Evolutionary conservation across 2,797 vertebrate species (phyloP), one percentile per base, ranked within the genome.

Genomic region (Pipistrellus pipistrellus): DNA sequence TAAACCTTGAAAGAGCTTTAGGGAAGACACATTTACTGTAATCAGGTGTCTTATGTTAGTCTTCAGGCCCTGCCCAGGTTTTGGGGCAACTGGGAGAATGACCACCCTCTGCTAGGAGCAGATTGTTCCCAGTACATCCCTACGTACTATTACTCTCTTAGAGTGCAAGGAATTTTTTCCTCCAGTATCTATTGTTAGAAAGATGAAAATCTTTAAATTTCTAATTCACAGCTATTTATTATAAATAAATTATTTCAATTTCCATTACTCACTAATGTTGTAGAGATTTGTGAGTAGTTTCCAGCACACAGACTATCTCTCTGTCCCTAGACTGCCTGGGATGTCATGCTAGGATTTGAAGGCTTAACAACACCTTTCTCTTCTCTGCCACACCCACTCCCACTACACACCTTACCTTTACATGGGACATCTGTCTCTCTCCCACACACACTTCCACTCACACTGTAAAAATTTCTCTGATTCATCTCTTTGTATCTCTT

Each of bases 141-240:
- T 44, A 44, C 30, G 53, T 20, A 66, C 57, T 15, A 66, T 48
- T 30, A 66, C 4, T 51, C 32, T 81, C 23, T 72, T 20, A 32
- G 48, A 86, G 18, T 2, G 8, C 27, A 84, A 84, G 11, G 20
- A 5, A 53, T 7, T 30, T 69, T 30, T 69, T 30, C 35, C 57
- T 35, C 55, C 73, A 30, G 8, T 38, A 73, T 53, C 55, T 66
- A 66, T 10, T 78, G 23, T 82, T 59, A 68, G 11, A 14, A 85
- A 93, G 11, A 59, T 71, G 14, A 32, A 84, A 73, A 59, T 66
- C 41, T 77, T 41, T 62, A 85, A 82, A 44, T 35, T 27, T 62
- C 90, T 41, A 73, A 94, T 73, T 76, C n/a, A 27, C 55, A 51
- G 27, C 32, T 59, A 5, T 59, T 92, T 90, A n/a, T n/a, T n/a